phyloP scores from a whole-genome alignment of 2,113 vertebrate genomes.

The Periophthalmus modestus region DNA sequence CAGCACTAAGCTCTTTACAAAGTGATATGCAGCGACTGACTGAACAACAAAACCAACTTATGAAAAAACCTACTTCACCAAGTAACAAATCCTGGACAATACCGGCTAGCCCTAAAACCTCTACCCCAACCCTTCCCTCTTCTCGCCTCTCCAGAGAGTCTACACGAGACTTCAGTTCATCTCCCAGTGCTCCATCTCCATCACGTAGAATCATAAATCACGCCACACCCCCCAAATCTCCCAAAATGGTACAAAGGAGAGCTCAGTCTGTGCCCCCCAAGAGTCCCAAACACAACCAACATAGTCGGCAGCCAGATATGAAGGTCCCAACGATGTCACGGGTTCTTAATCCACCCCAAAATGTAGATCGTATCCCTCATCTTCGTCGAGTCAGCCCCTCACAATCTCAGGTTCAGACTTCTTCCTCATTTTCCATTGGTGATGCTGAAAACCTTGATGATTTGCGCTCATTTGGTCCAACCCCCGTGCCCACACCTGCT shows the following conservation, averaged over 20 bases:
- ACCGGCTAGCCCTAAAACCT: constrained; percentile 68
- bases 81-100: constrained; percentile 81
- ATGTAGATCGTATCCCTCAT: constrained; percentile 88
- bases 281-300: constrained; percentile 78
- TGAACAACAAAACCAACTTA: constrained; percentile 85
- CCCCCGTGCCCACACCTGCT: constrained; percentile 37
- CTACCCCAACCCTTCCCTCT: constrained; percentile 43
- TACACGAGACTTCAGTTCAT: constrained; percentile 68
- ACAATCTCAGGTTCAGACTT: constrained; percentile 85
- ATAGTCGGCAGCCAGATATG: constrained; percentile 76
- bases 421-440: constrained; percentile 84
- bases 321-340: constrained; percentile 78
- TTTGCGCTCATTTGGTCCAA: constrained; percentile 44
- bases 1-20: constrained; percentile 85
- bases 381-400: constrained; percentile 83
- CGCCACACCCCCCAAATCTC: constrained; percentile 72
- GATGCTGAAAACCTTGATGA: constrained; percentile 51
- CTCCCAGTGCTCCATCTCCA: constrained; percentile 80
- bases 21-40: constrained; percentile 89
- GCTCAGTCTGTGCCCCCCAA: constrained; percentile 80
- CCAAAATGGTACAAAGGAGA: constrained; percentile 72
- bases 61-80: constrained; percentile 67
- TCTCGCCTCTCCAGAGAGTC: constrained; percentile 69
- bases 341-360: constrained; percentile 81
- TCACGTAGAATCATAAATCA: constrained; percentile 71